Evolutionary conservation across 2,113 vertebrate species (phyloP), one percentile per base, ranked within the genome.

Genomic region (Myxocyprinus asiaticus): DNA sequence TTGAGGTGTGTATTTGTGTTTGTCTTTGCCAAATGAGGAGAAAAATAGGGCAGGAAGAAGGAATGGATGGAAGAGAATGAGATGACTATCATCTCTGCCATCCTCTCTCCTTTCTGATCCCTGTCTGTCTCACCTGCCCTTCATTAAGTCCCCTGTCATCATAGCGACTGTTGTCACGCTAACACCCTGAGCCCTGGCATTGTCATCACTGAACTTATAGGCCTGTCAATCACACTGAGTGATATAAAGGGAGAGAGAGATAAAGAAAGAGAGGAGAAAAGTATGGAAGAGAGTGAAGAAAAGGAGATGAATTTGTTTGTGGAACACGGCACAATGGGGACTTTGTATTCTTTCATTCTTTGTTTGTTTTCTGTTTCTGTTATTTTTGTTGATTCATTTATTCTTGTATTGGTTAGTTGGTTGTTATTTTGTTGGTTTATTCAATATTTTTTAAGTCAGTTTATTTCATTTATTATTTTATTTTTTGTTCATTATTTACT

Each of bases 181-280:
- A 91, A 92, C 90, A 88, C 90, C 85, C 84, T 83, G 17, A 64
- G 72, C 59, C 72, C 33, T 81, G 77, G 87, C 51, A 75, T 89
- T 91, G 91, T 93, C 91, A 90, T 89, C 86, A 85, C 81, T 88
- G 81, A 88, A 90, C 91, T 92, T 92, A 92, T 92, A 88, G 88
- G 89, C 84, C 89, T 90, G 90, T 92, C 91, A 92, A 71, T 94
- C 92, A 93, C 81, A 45, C 58, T 33, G 62, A 9, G 84, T 56
- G 87, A 88, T 81, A 79, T 73, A 44, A 72, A 80, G 82, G 66
- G 83, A 80, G 82, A 82, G n/a, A 50, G 69, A 33, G 22, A 33
- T 33, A 33, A 33, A 33, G 22, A 78, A 22, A 77, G 75, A 55
- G 14, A 22, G 44, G 22, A 14, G 64, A 15, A 44, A 47, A 67